phyloP scores from a whole-genome alignment of 2,113 vertebrate genomes.

The Mobula hypostoma region DNA sequence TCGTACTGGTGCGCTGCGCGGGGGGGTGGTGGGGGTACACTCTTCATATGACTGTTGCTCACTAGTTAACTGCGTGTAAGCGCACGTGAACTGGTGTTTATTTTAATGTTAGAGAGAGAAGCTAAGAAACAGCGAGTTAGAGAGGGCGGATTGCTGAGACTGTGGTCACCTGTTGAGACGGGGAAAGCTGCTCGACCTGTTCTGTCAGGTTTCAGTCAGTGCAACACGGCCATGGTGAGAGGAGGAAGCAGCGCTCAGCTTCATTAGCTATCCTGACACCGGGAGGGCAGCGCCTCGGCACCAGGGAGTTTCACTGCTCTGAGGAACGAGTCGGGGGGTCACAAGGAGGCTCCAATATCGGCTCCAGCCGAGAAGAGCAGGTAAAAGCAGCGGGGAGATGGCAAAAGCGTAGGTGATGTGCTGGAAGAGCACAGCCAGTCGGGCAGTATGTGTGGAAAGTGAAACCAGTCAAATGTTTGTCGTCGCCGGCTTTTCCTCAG shows the following conservation, averaged over 20 bases:
- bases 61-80: neutral
- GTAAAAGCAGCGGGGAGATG: too few relatives aligned
- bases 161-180: constrained; percentile 1
- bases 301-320: neutral
- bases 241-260: neutral
- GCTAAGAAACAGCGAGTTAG: too few relatives aligned
- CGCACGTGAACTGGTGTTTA: neutral
- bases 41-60: neutral
- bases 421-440: too few relatives aligned
- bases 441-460: too few relatives aligned
- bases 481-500: too few relatives aligned
- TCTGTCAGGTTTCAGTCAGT: neutral
- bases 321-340: too few relatives aligned
- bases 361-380: too few relatives aligned
- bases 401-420: too few relatives aligned
- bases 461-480: too few relatives aligned
- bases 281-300: neutral
- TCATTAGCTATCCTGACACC: neutral
- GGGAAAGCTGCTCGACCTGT: neutral
- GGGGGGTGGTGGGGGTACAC: neutral
- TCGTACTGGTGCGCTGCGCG: neutral
- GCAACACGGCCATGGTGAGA: neutral
- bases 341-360: too few relatives aligned
- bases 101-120: neutral
- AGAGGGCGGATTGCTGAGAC: neutral